Evolutionary conservation across 2,888 invertebrate species (phyloP).

Genomic region (Platycheirus albimanus): DNA sequence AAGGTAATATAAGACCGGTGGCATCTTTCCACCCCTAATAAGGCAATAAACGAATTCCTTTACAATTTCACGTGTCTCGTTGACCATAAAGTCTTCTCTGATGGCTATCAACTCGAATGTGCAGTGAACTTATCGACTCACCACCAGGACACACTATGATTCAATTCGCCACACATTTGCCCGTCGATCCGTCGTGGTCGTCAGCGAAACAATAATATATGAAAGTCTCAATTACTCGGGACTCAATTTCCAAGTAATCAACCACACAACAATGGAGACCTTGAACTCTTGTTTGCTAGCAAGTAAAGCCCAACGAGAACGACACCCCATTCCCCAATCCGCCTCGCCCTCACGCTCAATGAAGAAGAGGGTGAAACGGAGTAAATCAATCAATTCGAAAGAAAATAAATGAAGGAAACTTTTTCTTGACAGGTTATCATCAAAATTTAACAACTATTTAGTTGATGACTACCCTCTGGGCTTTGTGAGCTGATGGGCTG

Average conservation of each 20-base stretch:
- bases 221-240: constrained; percentile 50
- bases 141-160: constrained; percentile 41
- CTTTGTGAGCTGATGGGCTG: too few relatives aligned
- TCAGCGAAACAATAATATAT: neutral
- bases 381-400: constrained; percentile 55
- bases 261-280: constrained; percentile 14
- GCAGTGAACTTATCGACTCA: constrained; percentile 60
- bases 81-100: constrained; percentile 75
- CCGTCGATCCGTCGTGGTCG: neutral
- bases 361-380: constrained; percentile 3
- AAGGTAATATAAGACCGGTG: constrained; percentile 84
- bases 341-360: too few relatives aligned
- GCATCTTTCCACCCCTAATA: constrained; percentile 82
- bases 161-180: constrained; percentile 23
- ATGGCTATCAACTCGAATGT: constrained; percentile 16
- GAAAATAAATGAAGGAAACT: constrained; percentile 34
- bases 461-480: constrained; percentile 19
- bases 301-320: neutral
- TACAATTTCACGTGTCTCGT: constrained; percentile 81
- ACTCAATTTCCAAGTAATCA: constrained; percentile 30
- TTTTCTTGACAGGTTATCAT: constrained; percentile 33
- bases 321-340: neutral
- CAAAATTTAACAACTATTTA: constrained; percentile 46
- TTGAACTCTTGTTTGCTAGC: constrained; percentile 26
- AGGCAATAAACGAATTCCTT: constrained; percentile 82